Evolutionary conservation across 37 sponge, comb jelly and placozoan species (phyloP).

Genomic region (Aplysina aerophoba): DNA sequence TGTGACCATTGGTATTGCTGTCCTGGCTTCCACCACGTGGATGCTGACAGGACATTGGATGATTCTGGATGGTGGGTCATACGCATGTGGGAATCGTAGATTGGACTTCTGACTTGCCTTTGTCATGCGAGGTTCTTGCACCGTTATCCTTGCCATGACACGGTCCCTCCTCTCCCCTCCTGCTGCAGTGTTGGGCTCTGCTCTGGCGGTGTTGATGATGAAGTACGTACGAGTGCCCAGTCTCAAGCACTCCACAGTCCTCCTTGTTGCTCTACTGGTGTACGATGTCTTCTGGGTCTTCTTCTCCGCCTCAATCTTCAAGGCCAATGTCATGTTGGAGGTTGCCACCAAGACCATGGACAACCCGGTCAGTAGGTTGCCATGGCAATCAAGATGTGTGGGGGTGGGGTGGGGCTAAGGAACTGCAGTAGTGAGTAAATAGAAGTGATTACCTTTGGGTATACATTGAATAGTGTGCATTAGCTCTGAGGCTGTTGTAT

Average conservation of each 20-base stretch:
- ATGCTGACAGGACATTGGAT: conserved; percentile 76
- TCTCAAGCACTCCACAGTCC: conserved; percentile 61
- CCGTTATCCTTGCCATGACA: too few relatives aligned
- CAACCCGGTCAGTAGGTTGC: conserved; percentile 62
- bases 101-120: too few relatives aligned
- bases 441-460: too few relatives aligned
- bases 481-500: too few relatives aligned
- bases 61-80: conserved; percentile 59
- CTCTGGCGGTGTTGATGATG: conserved; percentile 69
- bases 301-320: conserved; percentile 65
- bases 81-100: too few relatives aligned
- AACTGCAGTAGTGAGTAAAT: too few relatives aligned
- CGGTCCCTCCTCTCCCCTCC: neutral
- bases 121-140: neutral
- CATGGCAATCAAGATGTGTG: too few relatives aligned
- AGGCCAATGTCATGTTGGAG: conserved; percentile 79
- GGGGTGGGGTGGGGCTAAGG: too few relatives aligned
- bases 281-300: conserved; percentile 88
- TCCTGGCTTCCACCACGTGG: conserved; percentile 43
- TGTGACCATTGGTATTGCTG: conserved; percentile 31
- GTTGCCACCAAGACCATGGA: conserved; percentile 71
- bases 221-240: conserved; percentile 67
- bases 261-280: conserved; percentile 56
- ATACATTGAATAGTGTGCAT: too few relatives aligned
- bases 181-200: conserved; percentile 56